These are phyloP conservation scores for Melangyna quadrimaculata DNA, from an alignment of 2,888 invertebrate genomes.

Conservation along the genomic window DNA sequence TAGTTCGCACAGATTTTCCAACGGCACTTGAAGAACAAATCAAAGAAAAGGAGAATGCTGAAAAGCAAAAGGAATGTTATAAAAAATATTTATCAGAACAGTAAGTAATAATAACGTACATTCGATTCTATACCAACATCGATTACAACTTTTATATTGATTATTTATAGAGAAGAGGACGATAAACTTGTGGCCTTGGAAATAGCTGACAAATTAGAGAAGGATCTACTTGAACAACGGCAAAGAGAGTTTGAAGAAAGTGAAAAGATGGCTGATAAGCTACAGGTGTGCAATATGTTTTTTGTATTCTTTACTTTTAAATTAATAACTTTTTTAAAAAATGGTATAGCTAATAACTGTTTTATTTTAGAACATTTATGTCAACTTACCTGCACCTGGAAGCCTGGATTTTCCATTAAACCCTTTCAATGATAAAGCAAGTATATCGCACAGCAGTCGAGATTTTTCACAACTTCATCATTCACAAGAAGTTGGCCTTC, in stretches of 20 bases:
- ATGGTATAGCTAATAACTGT: no score
- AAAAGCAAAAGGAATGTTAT: constrained; percentile 84
- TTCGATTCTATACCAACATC: no score
- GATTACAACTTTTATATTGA: background rate
- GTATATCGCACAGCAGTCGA: constrained; percentile 74
- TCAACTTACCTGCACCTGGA: constrained; percentile 77
- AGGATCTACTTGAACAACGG: constrained; percentile 82
- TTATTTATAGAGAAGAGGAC: constrained; percentile 83
- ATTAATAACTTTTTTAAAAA: no score
- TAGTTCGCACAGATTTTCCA: constrained; percentile 90
- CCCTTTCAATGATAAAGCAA: constrained; percentile 78
- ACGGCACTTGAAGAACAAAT: constrained; percentile 88
- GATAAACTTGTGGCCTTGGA: constrained; percentile 86
- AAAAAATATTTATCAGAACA: constrained; percentile 83
- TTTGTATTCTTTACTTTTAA: no score
- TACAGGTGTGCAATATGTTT: constrained; percentile 82
- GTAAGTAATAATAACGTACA: constrained; percentile 78
- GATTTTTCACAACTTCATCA: constrained; percentile 40
- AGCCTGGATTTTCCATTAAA: constrained; percentile 75
- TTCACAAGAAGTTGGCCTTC: constrained; percentile 42
- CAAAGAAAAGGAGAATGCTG: constrained; percentile 85
- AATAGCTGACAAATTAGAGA: constrained; percentile 85
- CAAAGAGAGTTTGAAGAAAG: constrained; percentile 82
- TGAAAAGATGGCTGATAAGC: constrained; percentile 82
- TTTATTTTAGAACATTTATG: constrained; percentile 77